A percentile compares a stretch with the other conserved stretches of the same genome.
phyloP scores from a whole-genome alignment of 2,888 invertebrate genomes.

The Phytoseiulus persimilis region DNA sequence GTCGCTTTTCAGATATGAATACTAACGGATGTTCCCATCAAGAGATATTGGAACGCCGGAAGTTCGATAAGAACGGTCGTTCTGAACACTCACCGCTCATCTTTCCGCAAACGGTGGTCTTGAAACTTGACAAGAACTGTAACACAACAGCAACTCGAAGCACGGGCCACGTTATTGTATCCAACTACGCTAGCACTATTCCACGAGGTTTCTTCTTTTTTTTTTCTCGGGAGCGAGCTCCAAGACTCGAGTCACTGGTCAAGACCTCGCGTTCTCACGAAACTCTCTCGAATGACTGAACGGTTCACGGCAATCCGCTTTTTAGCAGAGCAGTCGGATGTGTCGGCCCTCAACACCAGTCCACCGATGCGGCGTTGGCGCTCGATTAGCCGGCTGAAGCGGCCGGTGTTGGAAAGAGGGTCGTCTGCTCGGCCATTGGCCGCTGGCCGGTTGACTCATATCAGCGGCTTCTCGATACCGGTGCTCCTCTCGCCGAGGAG shows the following conservation, averaged over 20 bases:
- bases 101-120: neutral
- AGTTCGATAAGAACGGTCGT: neutral
- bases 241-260: neutral
- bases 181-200: neutral
- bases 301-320: neutral
- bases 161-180: neutral
- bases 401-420: no score
- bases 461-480: no score
- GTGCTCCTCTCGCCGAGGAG: no score
- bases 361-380: neutral
- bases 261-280: neutral
- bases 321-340: neutral
- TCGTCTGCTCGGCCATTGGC: no score
- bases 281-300: neutral
- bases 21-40: neutral
- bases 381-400: no score
- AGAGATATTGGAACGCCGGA: neutral
- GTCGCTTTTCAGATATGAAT: neutral
- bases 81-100: neutral
- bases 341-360: neutral
- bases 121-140: neutral
- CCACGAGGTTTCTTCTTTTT: neutral
- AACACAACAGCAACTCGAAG: neutral
- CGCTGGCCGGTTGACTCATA: no score
- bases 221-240: neutral